Evolutionary conservation across 2,888 invertebrate genomes (phyloP).

Genomic region (Yponomeuta plumbellus): DNA sequence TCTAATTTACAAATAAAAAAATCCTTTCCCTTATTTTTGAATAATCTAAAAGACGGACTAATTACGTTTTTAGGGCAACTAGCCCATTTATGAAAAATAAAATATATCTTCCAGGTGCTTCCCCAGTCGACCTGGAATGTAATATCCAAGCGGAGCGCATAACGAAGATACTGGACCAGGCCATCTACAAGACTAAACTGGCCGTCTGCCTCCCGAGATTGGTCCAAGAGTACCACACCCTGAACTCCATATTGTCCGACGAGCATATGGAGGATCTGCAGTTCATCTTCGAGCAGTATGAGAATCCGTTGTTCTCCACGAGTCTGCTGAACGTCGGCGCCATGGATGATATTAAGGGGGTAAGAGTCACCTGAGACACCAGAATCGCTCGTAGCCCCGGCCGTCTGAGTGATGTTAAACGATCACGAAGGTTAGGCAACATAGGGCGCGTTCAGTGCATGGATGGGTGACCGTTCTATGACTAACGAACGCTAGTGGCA

Average conservation of each 20-base stretch:
- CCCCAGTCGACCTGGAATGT: slow-evolving; percentile 69
- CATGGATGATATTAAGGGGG: slow-evolving; percentile 58
- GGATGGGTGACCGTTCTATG: no score
- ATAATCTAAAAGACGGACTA: no score
- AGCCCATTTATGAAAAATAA: no score
- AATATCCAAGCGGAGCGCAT: slow-evolving; percentile 74
- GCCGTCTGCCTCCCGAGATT: slow-evolving; percentile 53
- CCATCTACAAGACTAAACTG: slow-evolving; percentile 65
- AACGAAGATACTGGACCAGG: slow-evolving; percentile 66
- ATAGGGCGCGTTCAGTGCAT: no score
- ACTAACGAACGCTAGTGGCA: no score
- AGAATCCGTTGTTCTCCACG: slow-evolving; percentile 53
- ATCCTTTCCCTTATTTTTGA: no score
- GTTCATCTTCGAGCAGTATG: slow-evolving; percentile 66
- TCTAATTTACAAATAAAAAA: no score
- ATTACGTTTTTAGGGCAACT: no score
- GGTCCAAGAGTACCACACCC: slow-evolving; percentile 52
- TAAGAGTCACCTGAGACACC: slow-evolving; percentile 40
- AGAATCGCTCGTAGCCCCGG: no score
- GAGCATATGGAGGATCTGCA: slow-evolving; percentile 59
- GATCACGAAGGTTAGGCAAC: no score
- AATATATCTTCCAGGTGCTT: slow-evolving; percentile 42
- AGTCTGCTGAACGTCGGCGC: slow-evolving; percentile 56
- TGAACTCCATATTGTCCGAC: slow-evolving; percentile 40
- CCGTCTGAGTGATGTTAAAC: no score